Evolutionary conservation across 2,888 invertebrate species (phyloP), one percentile per base, ranked within the genome.

Genomic region (Antheraea assamensis): DNA sequence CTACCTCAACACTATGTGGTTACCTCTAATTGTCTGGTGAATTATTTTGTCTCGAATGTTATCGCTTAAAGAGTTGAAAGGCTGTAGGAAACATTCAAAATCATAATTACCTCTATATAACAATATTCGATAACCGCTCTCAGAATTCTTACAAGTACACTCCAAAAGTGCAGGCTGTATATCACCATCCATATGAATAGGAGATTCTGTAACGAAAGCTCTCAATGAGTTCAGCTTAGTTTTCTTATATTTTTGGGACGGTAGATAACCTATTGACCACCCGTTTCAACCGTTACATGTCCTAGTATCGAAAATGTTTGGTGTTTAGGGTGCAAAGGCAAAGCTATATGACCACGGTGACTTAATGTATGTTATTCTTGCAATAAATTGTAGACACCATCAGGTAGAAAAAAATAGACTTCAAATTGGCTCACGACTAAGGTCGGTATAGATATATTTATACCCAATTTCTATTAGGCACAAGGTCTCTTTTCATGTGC

Each of bases 91-190:
- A n/a, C n/a, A 58, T 58, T 58, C n/a, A 27, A 15, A 61, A 24
- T 27, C 17, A 52, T 52, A 35, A 0, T 24, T 79, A 90, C 93
- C 75, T 87, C 85, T 55, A 85, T 81, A 78, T 89, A 91, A 76
- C 86, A 89, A 78, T 88, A 90, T 74, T 89, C 88, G 66, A 93
- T 85, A 72, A 87, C 52, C 19, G 87, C 71, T 76, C 92, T 93
- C 74, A 91, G 76, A 24, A 90, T 68, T 72, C 79, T 86, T 72
- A 93, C 91, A 15, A 92, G 78, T 71, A 91, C 78, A 42, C 81
- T 78, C 94, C 94, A 94, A 80, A 93, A 93, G 78, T 93, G 90
- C 1, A 94, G 83, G 78, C 93, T 92, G 88, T 94, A 94, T 76
- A 94, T 89, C 75, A 94, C 85, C 89, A 94, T 88, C 94, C 94